Percentiles rank a stretch among this genome's conserved stretches.
Evolutionary conservation across 2,888 invertebrate species (phyloP).

Genomic region (Teleiodes luculella): DNA sequence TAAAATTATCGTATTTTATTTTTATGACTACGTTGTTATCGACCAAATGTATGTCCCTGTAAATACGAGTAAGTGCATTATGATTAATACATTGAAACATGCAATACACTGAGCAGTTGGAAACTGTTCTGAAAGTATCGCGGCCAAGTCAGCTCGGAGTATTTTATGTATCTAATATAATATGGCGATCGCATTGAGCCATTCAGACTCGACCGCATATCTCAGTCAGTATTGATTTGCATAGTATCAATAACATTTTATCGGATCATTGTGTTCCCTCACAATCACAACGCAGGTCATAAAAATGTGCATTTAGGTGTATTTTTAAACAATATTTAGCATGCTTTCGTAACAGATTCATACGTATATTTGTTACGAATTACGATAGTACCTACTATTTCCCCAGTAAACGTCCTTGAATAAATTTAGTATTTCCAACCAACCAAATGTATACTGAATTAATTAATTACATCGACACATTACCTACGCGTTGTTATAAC

Average conservation of each 20-base stretch:
- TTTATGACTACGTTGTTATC: background rate
- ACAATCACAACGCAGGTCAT: background rate
- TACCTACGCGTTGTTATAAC: slow-evolving; percentile 21
- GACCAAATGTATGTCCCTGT: no score
- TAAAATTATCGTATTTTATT: background rate
- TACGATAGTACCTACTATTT: background rate
- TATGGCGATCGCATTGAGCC: background rate
- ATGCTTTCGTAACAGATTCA: background rate
- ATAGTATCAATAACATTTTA: background rate
- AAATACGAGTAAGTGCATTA: no score
- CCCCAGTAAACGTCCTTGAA: slow-evolving; percentile 6
- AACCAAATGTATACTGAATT: background rate
- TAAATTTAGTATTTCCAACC: background rate
- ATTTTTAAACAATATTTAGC: no score
- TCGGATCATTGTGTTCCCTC: slow-evolving; percentile 2
- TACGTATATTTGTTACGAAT: background rate
- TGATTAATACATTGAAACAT: background rate
- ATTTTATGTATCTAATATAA: background rate
- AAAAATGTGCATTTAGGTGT: background rate
- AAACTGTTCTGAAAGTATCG: background rate
- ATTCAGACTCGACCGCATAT: background rate
- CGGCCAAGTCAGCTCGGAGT: background rate
- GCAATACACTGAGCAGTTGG: slow-evolving; percentile 2
- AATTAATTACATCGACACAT: background rate
- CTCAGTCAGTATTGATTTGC: background rate